phyloP scores from a whole-genome alignment of 2,888 invertebrate genomes.

The Pemphredon lugubris region DNA sequence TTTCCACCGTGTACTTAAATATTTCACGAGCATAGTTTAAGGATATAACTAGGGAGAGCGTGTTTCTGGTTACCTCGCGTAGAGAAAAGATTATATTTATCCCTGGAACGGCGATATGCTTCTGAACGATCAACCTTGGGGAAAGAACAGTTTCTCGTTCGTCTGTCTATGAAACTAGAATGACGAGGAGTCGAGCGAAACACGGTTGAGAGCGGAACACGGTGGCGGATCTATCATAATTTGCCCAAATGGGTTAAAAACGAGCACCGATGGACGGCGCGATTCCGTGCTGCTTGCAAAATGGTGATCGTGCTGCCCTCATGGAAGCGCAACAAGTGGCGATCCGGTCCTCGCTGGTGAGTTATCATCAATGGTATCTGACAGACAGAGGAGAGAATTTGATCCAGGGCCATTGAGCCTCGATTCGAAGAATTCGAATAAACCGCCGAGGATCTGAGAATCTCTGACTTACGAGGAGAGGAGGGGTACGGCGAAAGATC shows the following conservation, averaged over 20 bases:
- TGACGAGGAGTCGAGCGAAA: slow-evolving; percentile 20
- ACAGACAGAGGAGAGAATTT: slow-evolving; percentile 32
- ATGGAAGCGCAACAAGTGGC: slow-evolving; percentile 69
- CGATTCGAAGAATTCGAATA: slow-evolving; percentile 16
- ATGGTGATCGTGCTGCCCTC: slow-evolving; percentile 66
- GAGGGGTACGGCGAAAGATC: no score
- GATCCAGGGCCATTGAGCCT: slow-evolving; percentile 44
- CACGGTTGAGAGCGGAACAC: slow-evolving; percentile 23
- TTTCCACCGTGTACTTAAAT: background rate
- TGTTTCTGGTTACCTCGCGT: no score
- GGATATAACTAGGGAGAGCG: no score
- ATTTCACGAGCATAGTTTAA: background rate
- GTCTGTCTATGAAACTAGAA: background rate
- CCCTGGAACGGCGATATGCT: no score
- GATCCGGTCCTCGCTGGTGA: slow-evolving; percentile 42
- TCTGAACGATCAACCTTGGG: no score
- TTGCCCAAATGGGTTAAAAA: slow-evolving; percentile 69
- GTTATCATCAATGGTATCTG: slow-evolving; percentile 52
- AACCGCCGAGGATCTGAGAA: background rate
- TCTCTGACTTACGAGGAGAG: background rate
- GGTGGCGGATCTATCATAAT: slow-evolving; percentile 4
- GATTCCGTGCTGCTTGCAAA: slow-evolving; percentile 61
- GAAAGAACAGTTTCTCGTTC: no score
- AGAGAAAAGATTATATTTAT: no score
- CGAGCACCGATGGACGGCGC: slow-evolving; percentile 57